Conservation (phyloP, 2,113 vertebrate species). For the Callipepla californica region DNA sequence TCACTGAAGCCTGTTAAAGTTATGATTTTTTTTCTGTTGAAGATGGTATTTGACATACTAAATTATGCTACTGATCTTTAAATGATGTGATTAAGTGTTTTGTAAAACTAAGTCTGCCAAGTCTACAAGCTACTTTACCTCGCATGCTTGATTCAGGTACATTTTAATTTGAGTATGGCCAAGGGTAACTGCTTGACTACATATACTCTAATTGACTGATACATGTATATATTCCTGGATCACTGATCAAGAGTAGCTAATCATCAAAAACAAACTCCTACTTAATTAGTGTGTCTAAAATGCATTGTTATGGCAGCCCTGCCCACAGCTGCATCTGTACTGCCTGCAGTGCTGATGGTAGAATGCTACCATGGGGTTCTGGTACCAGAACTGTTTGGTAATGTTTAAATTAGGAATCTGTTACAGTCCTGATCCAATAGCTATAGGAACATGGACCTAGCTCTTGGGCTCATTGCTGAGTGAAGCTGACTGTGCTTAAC, state of each 20-base stretch:
- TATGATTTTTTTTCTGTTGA: background rate
- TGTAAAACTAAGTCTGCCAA: constrained; percentile 24
- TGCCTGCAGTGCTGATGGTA: background rate
- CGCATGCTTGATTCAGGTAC: background rate
- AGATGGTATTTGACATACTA: constrained; percentile 16
- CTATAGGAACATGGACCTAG: background rate
- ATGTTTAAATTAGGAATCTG: background rate
- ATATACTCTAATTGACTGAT: constrained; percentile 48
- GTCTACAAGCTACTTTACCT: background rate
- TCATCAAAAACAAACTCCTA: background rate
- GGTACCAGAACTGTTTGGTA: background rate
- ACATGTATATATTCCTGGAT: constrained; percentile 31
- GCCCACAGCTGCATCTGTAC: background rate
- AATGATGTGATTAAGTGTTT: constrained; percentile 2
- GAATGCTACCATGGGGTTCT: accelerated
- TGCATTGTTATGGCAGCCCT: background rate
- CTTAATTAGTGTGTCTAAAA: background rate
- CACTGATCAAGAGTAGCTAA: constrained; percentile 6
- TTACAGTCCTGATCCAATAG: background rate
- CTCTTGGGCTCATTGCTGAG: background rate
- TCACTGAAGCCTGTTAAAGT: constrained; percentile 17
- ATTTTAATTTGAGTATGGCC: constrained; percentile 31
- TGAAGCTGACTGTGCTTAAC: background rate
- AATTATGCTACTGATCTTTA: constrained; percentile 20
- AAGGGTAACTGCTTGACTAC: constrained; percentile 33